Conservation (phyloP, 2,888 invertebrate genomes). For the Euspilapteryx auroguttella region DNA sequence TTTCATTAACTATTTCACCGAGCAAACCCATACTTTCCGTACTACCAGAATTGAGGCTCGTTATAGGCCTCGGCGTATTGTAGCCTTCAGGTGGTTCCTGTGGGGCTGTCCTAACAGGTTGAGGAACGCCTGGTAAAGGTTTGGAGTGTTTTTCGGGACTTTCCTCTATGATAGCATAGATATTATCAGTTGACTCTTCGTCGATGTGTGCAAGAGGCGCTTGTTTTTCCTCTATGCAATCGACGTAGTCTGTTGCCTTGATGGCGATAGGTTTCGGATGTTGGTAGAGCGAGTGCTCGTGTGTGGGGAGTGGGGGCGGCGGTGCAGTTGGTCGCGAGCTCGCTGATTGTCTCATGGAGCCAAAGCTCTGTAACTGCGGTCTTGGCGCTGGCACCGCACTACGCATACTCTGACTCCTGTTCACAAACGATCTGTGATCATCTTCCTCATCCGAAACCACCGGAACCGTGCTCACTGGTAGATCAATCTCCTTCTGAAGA, state of each 20-base stretch:
- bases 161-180: slow-evolving; percentile 87
- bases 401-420: slow-evolving; percentile 83
- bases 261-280: slow-evolving; percentile 45
- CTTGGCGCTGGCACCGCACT: slow-evolving; percentile 54
- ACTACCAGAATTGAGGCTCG: slow-evolving; percentile 46
- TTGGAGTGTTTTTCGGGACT: slow-evolving; percentile 56
- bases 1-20: slow-evolving; percentile 86
- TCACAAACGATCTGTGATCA: slow-evolving; percentile 63
- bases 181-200: slow-evolving; percentile 72
- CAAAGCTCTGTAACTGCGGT: slow-evolving; percentile 73
- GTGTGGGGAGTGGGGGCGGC: slow-evolving; percentile 69
- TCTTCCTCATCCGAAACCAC: slow-evolving; percentile 59
- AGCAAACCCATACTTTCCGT: slow-evolving; percentile 75
- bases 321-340: slow-evolving; percentile 74
- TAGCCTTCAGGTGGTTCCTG: slow-evolving; percentile 53
- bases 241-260: slow-evolving; percentile 68
- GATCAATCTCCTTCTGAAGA: slow-evolving; percentile 67
- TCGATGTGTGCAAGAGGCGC: slow-evolving; percentile 65
- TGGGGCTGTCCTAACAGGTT: slow-evolving; percentile 22
- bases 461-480: slow-evolving; percentile 62
- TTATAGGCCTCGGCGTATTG: slow-evolving; percentile 38
- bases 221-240: slow-evolving; percentile 72
- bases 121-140: slow-evolving; percentile 33
- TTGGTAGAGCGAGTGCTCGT: slow-evolving; percentile 55
- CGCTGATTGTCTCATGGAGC: slow-evolving; percentile 83